Percentiles rank a stretch among this genome's conserved stretches.
phyloP scores from a whole-genome alignment of 2,113 vertebrate species.

The Perca flavescens region DNA sequence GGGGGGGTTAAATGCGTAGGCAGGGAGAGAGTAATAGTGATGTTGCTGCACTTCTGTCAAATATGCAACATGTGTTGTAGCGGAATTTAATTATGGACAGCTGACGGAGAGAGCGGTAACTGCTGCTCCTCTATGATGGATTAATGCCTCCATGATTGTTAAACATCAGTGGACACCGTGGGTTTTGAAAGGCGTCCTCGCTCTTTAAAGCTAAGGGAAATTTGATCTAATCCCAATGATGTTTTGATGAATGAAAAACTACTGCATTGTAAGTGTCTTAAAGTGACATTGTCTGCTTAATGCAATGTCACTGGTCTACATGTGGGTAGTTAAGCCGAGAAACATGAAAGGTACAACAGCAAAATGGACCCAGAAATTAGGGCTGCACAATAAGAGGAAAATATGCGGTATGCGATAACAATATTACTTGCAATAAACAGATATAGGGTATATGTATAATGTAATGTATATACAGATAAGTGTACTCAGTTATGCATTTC shows the following conservation, averaged over 20 bases:
- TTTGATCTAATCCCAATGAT: conserved; percentile 17
- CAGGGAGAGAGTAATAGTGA: conserved; percentile 21
- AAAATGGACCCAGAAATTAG: too few relatives aligned
- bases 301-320: background rate
- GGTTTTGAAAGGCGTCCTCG: conserved; percentile 10
- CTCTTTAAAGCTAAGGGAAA: conserved; percentile 24
- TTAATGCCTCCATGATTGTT: conserved; percentile 12
- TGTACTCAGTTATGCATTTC: too few relatives aligned
- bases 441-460: too few relatives aligned
- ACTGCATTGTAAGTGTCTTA: background rate
- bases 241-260: conserved; percentile 3
- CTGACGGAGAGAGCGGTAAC: background rate
- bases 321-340: background rate
- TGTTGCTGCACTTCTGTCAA: conserved; percentile 2
- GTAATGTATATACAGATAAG: too few relatives aligned
- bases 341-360: background rate
- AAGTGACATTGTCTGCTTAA: conserved; percentile 17
- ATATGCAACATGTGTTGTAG: conserved; percentile 4
- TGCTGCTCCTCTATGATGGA: background rate
- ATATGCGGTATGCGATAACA: too few relatives aligned
- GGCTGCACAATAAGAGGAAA: too few relatives aligned
- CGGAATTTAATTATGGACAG: conserved; percentile 4
- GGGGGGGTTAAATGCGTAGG: conserved; percentile 30
- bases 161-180: background rate
- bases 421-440: too few relatives aligned